Evolutionary conservation across 1,140 invertebrate genomes (phyloP), one percentile per base, ranked within the genome.

Genomic region (Phthorimaea operculella): DNA sequence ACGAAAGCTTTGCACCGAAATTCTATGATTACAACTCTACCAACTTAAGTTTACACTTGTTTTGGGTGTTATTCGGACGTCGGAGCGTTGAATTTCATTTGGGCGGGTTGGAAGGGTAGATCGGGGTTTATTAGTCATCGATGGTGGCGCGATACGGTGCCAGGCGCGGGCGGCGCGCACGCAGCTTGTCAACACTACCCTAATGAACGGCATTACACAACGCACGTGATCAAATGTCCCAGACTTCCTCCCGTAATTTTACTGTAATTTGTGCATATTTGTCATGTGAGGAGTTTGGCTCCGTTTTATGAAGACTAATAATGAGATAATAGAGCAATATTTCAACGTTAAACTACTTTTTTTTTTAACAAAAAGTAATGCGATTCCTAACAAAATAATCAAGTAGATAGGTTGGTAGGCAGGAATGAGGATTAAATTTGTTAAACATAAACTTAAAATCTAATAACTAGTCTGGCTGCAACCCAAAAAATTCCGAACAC

Each of bases 211-310:
- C 71, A 71, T 83, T 79, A 79, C 62, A 76, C 74, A 77, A 82
- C 76, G 75, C 80, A 78, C 79, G 76, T 75, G 74, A 77, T 73
- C 55, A 69, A 72, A 79, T 78, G 74, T 77, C 79, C 68, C 70
- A 72, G 64, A 63, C 72, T 79, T 79, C 74, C 76, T 72, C 68
- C 54, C 61, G 71, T 83, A 79, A 82, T 80, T 80, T 75, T 69
- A 74, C 68, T 62, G 72, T 82, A 81, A 82, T 82, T 84, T 84
- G 79, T 84, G 77, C 74, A 72, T 78, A 80, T 80, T 83, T 83
- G 73, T 83, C 76, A 79, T 83, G 78, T 79, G 60, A 83, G 51
- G 62, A 74, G 70, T 72, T 75, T 71, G 51, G 62, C 66, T 72
- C 52, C 70, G 72, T 76, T 66, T 62, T 50, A 45, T 55, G 55